Conservation (phyloP, 1,140 invertebrate genomes). For the Leptinotarsa texana region DNA sequence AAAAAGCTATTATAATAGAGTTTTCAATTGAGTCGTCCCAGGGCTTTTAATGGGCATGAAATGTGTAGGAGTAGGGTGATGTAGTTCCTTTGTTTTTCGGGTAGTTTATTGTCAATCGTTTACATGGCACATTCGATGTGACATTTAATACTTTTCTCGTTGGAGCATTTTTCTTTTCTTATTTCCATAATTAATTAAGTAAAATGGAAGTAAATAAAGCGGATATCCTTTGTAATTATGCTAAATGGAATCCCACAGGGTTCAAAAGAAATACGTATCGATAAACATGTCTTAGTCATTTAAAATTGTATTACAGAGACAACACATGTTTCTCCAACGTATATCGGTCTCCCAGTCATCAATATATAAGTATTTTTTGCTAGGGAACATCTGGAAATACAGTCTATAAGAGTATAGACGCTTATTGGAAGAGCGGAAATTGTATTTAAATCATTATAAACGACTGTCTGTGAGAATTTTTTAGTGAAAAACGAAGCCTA, state of each 20-base stretch:
- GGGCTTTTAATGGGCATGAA: not conserved
- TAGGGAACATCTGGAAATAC: slow-evolving; percentile 28
- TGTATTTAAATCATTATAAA: slow-evolving; percentile 30
- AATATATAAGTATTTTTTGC: slow-evolving; percentile 27
- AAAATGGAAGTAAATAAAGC: slow-evolving; percentile 24
- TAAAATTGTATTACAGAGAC: slow-evolving; percentile 9
- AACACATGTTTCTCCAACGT: slow-evolving; percentile 25
- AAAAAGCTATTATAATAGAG: slow-evolving; percentile 25
- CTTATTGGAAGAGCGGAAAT: slow-evolving; percentile 28
- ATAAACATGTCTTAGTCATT: slow-evolving; percentile 3
- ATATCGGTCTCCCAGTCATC: slow-evolving; percentile 27
- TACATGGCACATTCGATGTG: slow-evolving; percentile 16
- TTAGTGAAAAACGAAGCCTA: not conserved
- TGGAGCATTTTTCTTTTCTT: not conserved
- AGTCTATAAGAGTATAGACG: slow-evolving; percentile 15
- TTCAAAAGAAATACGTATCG: slow-evolving; percentile 12
- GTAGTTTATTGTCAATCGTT: slow-evolving; percentile 27
- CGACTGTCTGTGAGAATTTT: slow-evolving; percentile 24
- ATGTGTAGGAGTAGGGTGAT: slow-evolving; percentile 10
- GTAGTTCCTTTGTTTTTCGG: slow-evolving; percentile 23
- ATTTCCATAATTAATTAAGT: slow-evolving; percentile 14
- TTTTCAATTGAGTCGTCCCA: slow-evolving; percentile 18
- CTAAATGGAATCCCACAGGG: slow-evolving; percentile 18
- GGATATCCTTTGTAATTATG: slow-evolving; percentile 24
- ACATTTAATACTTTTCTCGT: slow-evolving; percentile 27